A percentile compares a stretch with the other conserved stretches of the same genome.
These are phyloP conservation scores for Brenthis daphne DNA, from an alignment of 2,888 invertebrate species.

Conservation along the genomic window DNA sequence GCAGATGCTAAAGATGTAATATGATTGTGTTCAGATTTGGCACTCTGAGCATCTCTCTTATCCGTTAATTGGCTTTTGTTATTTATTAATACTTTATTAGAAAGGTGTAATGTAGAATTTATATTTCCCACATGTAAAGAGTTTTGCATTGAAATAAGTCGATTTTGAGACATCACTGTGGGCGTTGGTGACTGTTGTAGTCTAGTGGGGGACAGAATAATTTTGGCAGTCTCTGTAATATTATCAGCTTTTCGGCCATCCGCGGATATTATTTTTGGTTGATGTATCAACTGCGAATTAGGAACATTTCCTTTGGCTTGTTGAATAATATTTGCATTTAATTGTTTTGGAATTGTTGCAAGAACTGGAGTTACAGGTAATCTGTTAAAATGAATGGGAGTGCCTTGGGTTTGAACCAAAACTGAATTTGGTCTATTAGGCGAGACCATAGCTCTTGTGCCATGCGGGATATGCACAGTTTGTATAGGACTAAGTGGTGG, in stretches of 20 bases:
- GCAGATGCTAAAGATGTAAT: conserved; percentile 53
- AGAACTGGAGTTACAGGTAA: conserved; percentile 83
- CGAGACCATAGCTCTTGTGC: conserved; percentile 69
- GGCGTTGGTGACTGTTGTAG: conserved; percentile 65
- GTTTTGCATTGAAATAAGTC: conserved; percentile 73
- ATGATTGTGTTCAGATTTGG: conserved; percentile 64
- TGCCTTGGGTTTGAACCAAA: conserved; percentile 72
- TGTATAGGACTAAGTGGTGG: conserved; percentile 74
- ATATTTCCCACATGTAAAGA: conserved; percentile 63
- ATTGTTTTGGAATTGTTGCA: conserved; percentile 81
- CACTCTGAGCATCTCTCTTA: conserved; percentile 61
- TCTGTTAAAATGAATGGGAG: conserved; percentile 76
- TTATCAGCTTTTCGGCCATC: conserved; percentile 64
- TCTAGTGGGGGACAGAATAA: conserved; percentile 69
- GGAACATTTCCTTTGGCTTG: conserved; percentile 63
- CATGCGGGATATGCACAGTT: conserved; percentile 67
- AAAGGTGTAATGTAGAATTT: conserved; percentile 61
- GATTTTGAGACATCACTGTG: conserved; percentile 73
- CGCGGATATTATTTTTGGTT: conserved; percentile 65
- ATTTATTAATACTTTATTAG: conserved; percentile 68
- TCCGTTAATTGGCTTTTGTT: conserved; percentile 60
- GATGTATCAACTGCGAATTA: conserved; percentile 56
- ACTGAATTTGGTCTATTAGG: conserved; percentile 75
- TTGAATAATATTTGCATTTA: conserved; percentile 73
- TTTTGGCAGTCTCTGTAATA: conserved; percentile 63